Conservation (phyloP, 2,797 vertebrate genomes). For the Cossypha niveicapilla region DNA sequence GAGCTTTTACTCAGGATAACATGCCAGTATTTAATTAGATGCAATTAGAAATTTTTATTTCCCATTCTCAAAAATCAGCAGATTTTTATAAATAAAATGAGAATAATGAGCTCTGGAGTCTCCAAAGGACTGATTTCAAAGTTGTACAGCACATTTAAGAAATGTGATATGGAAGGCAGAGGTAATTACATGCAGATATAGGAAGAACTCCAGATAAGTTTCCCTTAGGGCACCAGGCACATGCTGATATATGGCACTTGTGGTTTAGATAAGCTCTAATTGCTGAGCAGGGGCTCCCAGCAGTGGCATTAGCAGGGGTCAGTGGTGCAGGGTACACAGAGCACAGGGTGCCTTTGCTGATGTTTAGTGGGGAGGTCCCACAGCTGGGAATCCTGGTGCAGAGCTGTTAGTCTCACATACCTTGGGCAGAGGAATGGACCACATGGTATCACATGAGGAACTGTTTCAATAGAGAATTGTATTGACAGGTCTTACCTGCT, state of each 20-base stretch:
- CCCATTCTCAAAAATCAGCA: neutral
- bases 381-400: neutral
- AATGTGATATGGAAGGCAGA: neutral
- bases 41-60: neutral
- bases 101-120: neutral
- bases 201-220: neutral
- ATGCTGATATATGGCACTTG: neutral
- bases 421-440: neutral
- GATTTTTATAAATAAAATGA: neutral
- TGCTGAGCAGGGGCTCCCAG: neutral
- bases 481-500: neutral
- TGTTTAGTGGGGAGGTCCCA: neutral
- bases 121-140: neutral
- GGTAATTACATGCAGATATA: neutral
- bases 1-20: neutral
- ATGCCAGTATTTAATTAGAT: neutral
- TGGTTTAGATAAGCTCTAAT: neutral
- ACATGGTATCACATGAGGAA: neutral
- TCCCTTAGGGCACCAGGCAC: neutral
- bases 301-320: rapidly evolving
- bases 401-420: neutral
- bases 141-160: neutral
- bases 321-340: neutral
- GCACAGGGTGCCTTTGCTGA: neutral
- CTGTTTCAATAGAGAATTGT: neutral